Percentiles rank a stretch among this genome's conserved stretches.
Evolutionary conservation across 2,888 invertebrate species (phyloP).

Genomic region (Euzophera pinguis): DNA sequence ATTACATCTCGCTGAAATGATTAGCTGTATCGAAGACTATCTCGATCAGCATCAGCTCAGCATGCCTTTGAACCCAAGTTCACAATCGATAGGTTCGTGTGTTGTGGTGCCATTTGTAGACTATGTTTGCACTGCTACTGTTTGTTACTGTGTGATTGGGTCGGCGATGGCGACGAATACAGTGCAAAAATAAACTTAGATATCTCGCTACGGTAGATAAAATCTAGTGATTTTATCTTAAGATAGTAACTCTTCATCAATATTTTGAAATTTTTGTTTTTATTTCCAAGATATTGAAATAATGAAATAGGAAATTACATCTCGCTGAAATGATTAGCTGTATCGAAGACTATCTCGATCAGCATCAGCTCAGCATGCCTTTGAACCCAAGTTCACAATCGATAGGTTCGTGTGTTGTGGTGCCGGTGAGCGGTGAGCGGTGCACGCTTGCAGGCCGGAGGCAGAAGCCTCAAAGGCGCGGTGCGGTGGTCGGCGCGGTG

Average conservation of each 20-base stretch:
- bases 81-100: slow-evolving; percentile 46
- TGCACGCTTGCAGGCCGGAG: slow-evolving; percentile 53
- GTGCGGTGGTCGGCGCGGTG: slow-evolving; percentile 45
- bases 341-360: background rate
- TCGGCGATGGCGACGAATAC: background rate
- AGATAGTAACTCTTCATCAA: too few relatives aligned
- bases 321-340: background rate
- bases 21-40: background rate
- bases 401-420: slow-evolving; percentile 46
- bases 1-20: background rate
- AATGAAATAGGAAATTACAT: too few relatives aligned
- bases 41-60: background rate
- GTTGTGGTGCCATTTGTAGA: slow-evolving; percentile 33
- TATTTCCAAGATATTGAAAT: too few relatives aligned
- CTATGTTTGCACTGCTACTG: background rate
- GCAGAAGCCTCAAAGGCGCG: slow-evolving; percentile 40
- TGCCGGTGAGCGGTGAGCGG: slow-evolving; percentile 37
- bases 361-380: too few relatives aligned
- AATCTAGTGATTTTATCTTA: too few relatives aligned
- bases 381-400: slow-evolving; percentile 44
- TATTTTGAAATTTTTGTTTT: too few relatives aligned
- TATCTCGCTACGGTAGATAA: background rate
- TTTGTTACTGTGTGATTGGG: background rate
- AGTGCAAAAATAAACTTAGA: background rate
- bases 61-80: slow-evolving; percentile 30